Conservation (phyloP, 1,140 invertebrate genomes). For the Stegodyphus dumicola region DNA sequence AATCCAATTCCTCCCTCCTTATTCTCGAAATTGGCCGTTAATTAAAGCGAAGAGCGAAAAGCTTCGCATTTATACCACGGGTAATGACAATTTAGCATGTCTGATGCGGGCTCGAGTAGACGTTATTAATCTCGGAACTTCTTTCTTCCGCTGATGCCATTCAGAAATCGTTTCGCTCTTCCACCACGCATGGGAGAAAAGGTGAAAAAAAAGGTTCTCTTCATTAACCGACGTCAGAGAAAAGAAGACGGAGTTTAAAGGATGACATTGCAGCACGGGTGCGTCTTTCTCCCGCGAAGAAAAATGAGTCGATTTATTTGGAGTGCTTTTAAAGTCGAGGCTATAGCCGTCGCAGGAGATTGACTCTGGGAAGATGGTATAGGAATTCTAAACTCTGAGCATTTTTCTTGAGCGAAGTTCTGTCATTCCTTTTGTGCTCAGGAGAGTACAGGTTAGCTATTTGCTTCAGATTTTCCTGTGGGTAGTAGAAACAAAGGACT, state of each 20-base stretch:
- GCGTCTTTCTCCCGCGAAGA: neutral
- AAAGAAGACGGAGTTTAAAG: too few species aligned
- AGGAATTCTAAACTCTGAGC: too few species aligned
- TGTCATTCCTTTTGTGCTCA: neutral
- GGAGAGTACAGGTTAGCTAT: too few species aligned
- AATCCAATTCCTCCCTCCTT: too few species aligned
- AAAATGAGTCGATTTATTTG: constrained; percentile 25
- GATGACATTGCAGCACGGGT: too few species aligned
- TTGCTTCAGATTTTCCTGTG: neutral
- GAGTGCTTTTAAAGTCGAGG: constrained; percentile 12
- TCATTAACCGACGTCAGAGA: constrained; percentile 1
- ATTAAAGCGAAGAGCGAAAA: constrained; percentile 14
- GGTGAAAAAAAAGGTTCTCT: constrained; percentile 4
- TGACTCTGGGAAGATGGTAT: neutral
- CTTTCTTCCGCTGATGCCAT: constrained; percentile 7
- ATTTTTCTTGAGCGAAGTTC: constrained; percentile 1
- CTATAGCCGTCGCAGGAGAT: neutral
- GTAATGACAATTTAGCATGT: constrained; percentile 34
- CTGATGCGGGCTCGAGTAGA: neutral
- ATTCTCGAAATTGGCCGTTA: neutral
- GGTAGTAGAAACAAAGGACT: neutral
- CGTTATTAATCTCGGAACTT: neutral
- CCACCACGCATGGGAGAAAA: constrained; percentile 29
- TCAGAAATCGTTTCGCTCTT: constrained; percentile 10
- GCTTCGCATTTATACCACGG: neutral